Evolutionary conservation across 2,888 invertebrate species (phyloP).

Genomic region (Hecatera dysodea): DNA sequence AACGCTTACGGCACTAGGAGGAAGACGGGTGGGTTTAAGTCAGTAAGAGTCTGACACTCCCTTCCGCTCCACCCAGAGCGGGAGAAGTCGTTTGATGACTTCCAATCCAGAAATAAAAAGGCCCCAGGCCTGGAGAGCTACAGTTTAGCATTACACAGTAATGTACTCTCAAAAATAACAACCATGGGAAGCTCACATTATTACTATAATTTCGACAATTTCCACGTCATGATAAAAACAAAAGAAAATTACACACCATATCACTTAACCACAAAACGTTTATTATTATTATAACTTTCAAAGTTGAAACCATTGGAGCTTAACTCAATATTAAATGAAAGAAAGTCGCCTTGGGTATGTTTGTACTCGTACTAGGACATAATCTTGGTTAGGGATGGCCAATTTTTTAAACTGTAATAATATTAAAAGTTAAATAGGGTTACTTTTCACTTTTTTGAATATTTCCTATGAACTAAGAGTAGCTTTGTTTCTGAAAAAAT

Average conservation of each 20-base stretch:
- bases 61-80: no score
- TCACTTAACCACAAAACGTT: constrained; percentile 46
- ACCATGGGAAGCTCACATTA: constrained; percentile 13
- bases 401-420: no score
- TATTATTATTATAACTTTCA: constrained; percentile 52
- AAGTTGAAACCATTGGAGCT: constrained; percentile 55
- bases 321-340: constrained; percentile 58
- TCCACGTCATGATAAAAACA: background rate
- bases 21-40: no score
- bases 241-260: constrained; percentile 14
- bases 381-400: constrained; percentile 31
- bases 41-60: no score
- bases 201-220: background rate
- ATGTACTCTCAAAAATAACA: background rate
- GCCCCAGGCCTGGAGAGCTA: no score
- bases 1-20: no score
- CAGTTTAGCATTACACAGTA: background rate
- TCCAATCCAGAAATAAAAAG: no score
- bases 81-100: no score
- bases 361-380: constrained; percentile 53
- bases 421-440: no score
- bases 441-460: no score
- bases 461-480: no score
- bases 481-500: no score
- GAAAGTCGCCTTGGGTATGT: constrained; percentile 62